Evolutionary conservation across 1,140 invertebrate species (phyloP).

Genomic region (Drosophila rhopaloa): DNA sequence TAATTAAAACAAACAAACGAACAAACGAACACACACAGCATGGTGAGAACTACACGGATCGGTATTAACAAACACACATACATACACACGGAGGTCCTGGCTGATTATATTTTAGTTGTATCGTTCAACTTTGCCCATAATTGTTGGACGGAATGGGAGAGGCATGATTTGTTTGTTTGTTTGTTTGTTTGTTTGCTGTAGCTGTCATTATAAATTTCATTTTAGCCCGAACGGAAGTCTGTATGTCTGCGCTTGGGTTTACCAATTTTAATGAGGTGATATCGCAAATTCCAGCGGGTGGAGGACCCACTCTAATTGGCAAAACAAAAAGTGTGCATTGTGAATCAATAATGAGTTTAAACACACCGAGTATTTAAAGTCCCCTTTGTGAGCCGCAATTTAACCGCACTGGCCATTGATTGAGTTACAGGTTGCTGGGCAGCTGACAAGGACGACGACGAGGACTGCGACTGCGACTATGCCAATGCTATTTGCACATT

Average conservation of each 20-base stretch:
- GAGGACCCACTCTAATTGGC: slow-evolving; percentile 8
- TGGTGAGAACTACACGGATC: slow-evolving; percentile 31
- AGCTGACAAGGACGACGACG: slow-evolving; percentile 7
- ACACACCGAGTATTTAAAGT: slow-evolving; percentile 1
- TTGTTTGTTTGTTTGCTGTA: slow-evolving; percentile 41
- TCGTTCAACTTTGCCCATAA: slow-evolving; percentile 67
- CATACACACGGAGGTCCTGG: slow-evolving; percentile 10
- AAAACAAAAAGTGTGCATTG: slow-evolving; percentile 25
- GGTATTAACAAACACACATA: slow-evolving; percentile 13
- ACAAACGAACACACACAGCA: slow-evolving; percentile 45
- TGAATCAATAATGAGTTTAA: slow-evolving; percentile 41
- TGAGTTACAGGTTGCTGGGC: slow-evolving; percentile 30
- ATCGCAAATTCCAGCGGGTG: slow-evolving; percentile 35
- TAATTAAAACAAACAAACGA: slow-evolving; percentile 78
- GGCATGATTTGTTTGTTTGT: slow-evolving; percentile 42
- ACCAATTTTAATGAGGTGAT: slow-evolving; percentile 70
- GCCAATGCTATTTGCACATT: slow-evolving; percentile 32
- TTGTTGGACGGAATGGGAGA: slow-evolving; percentile 40
- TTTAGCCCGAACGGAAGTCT: slow-evolving; percentile 52
- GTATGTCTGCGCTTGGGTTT: slow-evolving; percentile 36
- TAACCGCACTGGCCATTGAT: slow-evolving; percentile 33
- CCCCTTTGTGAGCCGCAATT: slow-evolving; percentile 13
- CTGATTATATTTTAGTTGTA: slow-evolving; percentile 56
- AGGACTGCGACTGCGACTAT: neutral
- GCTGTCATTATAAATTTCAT: slow-evolving; percentile 81